Evolutionary conservation across 2,113 vertebrate genomes (phyloP).

Genomic region (Notiomystis cincta): DNA sequence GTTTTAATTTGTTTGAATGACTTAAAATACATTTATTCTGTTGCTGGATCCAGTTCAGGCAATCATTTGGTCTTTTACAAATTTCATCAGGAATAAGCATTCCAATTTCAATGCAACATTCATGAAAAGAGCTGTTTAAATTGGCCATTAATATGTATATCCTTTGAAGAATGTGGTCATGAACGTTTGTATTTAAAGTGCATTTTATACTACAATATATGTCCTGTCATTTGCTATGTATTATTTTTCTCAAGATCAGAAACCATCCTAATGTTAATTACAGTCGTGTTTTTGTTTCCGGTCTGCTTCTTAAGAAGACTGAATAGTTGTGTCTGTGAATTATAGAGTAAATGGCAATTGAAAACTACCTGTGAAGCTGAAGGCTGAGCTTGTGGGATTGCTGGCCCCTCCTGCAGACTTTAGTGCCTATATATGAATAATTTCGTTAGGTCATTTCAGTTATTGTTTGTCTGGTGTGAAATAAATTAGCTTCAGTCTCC

Average conservation of each 20-base stretch:
- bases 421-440: not conserved
- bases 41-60: not conserved
- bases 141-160: not conserved
- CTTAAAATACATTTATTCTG: not conserved
- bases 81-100: not conserved
- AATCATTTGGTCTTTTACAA: not conserved
- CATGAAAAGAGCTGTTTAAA: not conserved
- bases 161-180: not conserved
- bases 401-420: conserved; percentile 42
- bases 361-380: conserved; percentile 19
- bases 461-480: not conserved
- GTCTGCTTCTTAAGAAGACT: not conserved
- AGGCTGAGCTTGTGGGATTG: conserved; percentile 21
- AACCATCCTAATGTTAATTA: not conserved
- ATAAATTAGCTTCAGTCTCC: not conserved
- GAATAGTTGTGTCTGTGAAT: not conserved
- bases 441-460: not conserved
- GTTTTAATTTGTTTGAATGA: not conserved
- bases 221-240: not conserved
- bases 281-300: not conserved
- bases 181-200: not conserved
- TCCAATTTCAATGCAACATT: not conserved
- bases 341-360: not conserved
- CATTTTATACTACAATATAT: not conserved
- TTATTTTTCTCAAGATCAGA: not conserved